Evolutionary conservation across 2,113 vertebrate species (phyloP).

Genomic region (Elaphurus davidianus): DNA sequence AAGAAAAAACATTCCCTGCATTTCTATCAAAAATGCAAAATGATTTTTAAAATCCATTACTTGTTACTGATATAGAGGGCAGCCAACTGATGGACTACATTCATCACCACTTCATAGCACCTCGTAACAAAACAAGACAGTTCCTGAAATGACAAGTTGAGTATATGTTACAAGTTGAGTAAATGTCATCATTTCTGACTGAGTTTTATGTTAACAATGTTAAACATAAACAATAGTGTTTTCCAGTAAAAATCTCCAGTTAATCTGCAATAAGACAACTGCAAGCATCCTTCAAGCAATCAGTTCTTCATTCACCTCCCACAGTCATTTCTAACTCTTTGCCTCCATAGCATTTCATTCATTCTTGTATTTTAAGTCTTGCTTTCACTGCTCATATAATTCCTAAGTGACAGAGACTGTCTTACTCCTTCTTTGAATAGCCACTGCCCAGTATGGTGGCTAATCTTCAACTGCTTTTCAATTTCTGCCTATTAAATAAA

Average conservation of each 20-base stretch:
- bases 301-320: background rate
- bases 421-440: background rate
- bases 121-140: constrained; percentile 97
- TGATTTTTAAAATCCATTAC: constrained; percentile 82
- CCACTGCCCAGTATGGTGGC: background rate
- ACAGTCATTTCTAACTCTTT: background rate
- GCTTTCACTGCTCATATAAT: background rate
- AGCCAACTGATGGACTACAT: constrained; percentile 95
- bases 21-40: constrained; percentile 27
- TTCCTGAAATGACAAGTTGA: constrained; percentile 87
- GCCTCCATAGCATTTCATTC: background rate
- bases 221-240: constrained; percentile 16
- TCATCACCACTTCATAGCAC: constrained; percentile 97
- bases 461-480: background rate
- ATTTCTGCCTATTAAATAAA: background rate
- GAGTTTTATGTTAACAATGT: constrained; percentile 16
- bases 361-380: background rate
- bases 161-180: background rate
- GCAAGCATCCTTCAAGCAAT: background rate
- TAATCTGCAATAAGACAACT: background rate
- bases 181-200: background rate
- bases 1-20: constrained; percentile 12
- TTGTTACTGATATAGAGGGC: constrained; percentile 97
- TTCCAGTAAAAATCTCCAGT: background rate
- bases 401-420: background rate